Conservation (phyloP, 1,140 invertebrate genomes). For the Diplogasteroides magnus region DNA sequence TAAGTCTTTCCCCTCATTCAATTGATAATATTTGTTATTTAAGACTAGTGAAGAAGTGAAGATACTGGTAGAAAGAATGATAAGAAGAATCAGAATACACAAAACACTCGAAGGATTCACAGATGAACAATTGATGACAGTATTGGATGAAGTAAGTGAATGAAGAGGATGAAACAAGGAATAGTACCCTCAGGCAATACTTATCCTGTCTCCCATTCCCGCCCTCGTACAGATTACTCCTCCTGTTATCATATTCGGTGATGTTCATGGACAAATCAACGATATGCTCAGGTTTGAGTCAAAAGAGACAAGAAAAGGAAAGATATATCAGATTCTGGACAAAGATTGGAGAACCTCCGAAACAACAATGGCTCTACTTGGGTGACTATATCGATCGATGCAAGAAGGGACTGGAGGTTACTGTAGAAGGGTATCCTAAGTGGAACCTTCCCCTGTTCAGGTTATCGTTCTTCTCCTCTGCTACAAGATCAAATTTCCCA, state of each 20-base stretch:
- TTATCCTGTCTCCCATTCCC: slow-evolving; percentile 15
- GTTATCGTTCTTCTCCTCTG: slow-evolving; percentile 42
- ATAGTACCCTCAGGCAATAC: background rate
- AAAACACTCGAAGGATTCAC: slow-evolving; percentile 7
- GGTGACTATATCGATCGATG: slow-evolving; percentile 82
- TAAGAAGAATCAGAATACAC: too few relatives aligned
- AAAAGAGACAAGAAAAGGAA: background rate
- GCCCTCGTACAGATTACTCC: slow-evolving; percentile 22
- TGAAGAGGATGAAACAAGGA: too few relatives aligned
- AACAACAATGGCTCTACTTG: slow-evolving; percentile 96
- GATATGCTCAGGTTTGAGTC: slow-evolving; percentile 57
- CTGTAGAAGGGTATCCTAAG: slow-evolving; percentile 56
- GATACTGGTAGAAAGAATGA: too few relatives aligned
- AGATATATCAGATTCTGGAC: slow-evolving; percentile 12
- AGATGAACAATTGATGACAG: background rate
- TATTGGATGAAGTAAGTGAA: slow-evolving; percentile 15
- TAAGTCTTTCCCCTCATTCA: background rate
- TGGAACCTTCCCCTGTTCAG: background rate
- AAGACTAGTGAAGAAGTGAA: too few relatives aligned
- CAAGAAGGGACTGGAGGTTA: slow-evolving; percentile 70
- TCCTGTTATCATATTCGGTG: slow-evolving; percentile 59
- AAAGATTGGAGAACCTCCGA: slow-evolving; percentile 81
- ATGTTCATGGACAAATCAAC: slow-evolving; percentile 62
- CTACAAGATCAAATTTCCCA: slow-evolving; percentile 60
- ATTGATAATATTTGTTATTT: too few relatives aligned